Percentiles rank a stretch among this genome's conserved stretches.
Conservation (phyloP, 1,140 invertebrate genomes). For the Meloidogyne chitwoodi region DNA sequence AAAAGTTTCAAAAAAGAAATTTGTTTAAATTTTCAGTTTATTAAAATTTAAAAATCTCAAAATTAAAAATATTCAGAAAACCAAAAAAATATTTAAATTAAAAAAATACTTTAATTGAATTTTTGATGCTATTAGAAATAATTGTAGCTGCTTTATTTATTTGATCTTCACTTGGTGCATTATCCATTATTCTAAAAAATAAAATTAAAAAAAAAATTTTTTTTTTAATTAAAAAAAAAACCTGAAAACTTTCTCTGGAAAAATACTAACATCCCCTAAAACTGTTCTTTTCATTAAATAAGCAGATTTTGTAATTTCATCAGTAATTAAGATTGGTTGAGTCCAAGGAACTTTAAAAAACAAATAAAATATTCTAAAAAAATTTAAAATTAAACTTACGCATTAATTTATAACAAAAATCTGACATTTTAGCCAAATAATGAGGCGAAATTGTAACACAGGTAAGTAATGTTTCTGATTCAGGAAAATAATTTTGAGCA, state of each 20-base stretch:
- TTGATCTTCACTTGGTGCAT: slow-evolving; percentile 30
- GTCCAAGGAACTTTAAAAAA: slow-evolving; percentile 26
- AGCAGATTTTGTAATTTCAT: slow-evolving; percentile 25
- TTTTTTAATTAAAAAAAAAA: slow-evolving; percentile 11
- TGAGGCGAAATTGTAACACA: slow-evolving; percentile 1
- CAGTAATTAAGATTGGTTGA: slow-evolving; percentile 22
- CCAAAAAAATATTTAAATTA: not conserved
- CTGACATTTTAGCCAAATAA: slow-evolving; percentile 23
- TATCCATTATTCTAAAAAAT: slow-evolving; percentile 8
- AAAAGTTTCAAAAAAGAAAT: no score
- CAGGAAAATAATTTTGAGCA: slow-evolving; percentile 19
- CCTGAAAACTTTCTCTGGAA: slow-evolving; percentile 33
- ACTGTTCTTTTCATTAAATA: slow-evolving; percentile 13
- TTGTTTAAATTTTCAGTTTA: no score
- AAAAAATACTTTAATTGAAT: not conserved
- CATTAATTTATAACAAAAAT: slow-evolving; percentile 29
- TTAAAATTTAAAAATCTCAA: no score
- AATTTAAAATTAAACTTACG: slow-evolving; percentile 10
- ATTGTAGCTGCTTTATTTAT: slow-evolving; percentile 11
- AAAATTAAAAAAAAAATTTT: slow-evolving; percentile 1
- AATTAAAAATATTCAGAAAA: no score
- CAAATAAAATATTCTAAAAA: slow-evolving; percentile 1
- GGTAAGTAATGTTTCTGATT: slow-evolving; percentile 1
- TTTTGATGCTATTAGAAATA: not conserved
- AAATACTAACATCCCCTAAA: slow-evolving; percentile 10